Evolutionary conservation across 1,140 invertebrate genomes (phyloP), one percentile per base, ranked within the genome.

Genomic region (Macrocentrus cingulum): DNA sequence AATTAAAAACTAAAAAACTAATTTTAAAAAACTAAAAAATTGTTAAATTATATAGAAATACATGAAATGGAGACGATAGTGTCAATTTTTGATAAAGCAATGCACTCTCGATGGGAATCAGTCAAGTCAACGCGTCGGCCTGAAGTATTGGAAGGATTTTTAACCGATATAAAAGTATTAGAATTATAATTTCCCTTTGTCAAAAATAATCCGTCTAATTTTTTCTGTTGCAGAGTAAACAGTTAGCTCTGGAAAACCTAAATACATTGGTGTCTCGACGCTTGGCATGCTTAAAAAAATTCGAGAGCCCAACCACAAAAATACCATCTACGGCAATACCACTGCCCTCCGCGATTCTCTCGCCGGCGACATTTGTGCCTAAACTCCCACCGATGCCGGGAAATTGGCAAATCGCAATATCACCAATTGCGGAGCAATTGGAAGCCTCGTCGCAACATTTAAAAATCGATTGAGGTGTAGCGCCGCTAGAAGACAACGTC

Each of bases 11-110:
- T 19, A 42, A 51, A n/a, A n/a, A n/a, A n/a, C n/a, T n/a, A n/a
- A n/a, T n/a, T n/a, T n/a, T n/a, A n/a, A n/a, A n/a, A n/a, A n/a
- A n/a, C n/a, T n/a, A n/a, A n/a, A n/a, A n/a, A n/a, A n/a, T n/a
- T n/a, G n/a, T n/a, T n/a, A n/a, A n/a, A n/a, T n/a, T n/a, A n/a
- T n/a, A n/a, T 41, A 79, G 75, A 75, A 66, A 63, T 68, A 9
- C 51, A 57, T 44, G 69, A 72, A 63, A 68, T 77, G 63, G 77
- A 79, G 54, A 61, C 62, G 0, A 54, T 71, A 11, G 51, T 76
- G 6, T 61, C 66, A 8, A 49, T 60, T 2, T 66, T 73, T 20
- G 76, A 77, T 37, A 73, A 70, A 49, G 54, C 63, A 5, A 60
- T 76, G 51, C 69, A 67, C 25, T 59, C 48, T 34, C 56, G 61